A percentile compares a stretch with the other conserved stretches of the same genome.
phyloP scores from a whole-genome alignment of 2,888 invertebrate genomes.

The Sinotaia quadrata region DNA sequence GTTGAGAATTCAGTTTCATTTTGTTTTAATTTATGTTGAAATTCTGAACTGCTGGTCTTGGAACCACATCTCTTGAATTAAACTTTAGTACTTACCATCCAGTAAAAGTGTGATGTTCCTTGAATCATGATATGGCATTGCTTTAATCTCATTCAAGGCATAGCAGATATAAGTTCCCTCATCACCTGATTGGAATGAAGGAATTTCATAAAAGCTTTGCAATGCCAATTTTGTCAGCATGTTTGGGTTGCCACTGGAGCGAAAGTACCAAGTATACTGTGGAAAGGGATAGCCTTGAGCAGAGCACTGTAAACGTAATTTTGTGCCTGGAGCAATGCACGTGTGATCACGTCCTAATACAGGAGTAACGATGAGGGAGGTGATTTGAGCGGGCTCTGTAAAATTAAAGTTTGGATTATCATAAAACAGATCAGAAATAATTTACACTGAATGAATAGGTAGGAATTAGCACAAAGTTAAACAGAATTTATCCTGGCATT shows the following conservation, averaged over 20 bases:
- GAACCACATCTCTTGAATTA: too few relatives aligned
- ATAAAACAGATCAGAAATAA: too few relatives aligned
- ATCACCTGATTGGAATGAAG: constrained; percentile 28
- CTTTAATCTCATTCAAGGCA: constrained; percentile 43
- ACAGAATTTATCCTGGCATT: too few relatives aligned
- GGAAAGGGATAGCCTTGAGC: constrained; percentile 51
- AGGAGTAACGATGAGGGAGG: constrained; percentile 38
- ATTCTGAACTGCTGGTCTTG: too few relatives aligned
- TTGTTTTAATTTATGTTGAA: too few relatives aligned
- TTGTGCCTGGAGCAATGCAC: constrained; percentile 37
- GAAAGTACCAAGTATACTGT: constrained; percentile 44
- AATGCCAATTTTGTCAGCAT: constrained; percentile 28
- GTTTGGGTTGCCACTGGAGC: constrained; percentile 32
- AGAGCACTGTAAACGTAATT: constrained; percentile 46
- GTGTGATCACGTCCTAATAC: constrained; percentile 22
- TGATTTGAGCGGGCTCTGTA: constrained; percentile 44
- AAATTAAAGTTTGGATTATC: too few relatives aligned
- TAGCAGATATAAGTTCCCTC: constrained; percentile 48
- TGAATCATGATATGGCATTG: constrained; percentile 33
- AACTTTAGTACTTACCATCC: constrained; percentile 39
- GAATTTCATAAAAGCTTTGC: constrained; percentile 26
- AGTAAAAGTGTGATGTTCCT: constrained; percentile 37
- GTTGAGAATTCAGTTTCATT: too few relatives aligned
- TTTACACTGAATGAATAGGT: too few relatives aligned
- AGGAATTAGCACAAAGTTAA: too few relatives aligned